Conservation (phyloP, 2,113 vertebrate species). For the Scolopax mira region DNA sequence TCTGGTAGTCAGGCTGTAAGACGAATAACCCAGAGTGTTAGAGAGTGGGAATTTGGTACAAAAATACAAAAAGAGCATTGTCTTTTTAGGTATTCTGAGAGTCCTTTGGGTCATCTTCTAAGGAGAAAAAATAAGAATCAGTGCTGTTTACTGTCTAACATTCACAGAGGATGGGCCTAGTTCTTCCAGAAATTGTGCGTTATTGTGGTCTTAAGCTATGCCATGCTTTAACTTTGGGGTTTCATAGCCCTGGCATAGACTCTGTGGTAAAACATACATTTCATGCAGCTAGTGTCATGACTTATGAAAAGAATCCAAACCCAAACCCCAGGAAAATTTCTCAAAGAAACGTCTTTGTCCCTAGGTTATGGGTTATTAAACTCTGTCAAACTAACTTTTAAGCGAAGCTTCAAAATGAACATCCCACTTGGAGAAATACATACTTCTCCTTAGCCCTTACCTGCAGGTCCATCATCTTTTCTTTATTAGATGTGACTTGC, state of each 20-base stretch:
- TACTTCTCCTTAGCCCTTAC: background rate
- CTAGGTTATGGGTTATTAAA: background rate
- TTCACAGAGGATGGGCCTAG: slow-evolving; percentile 4
- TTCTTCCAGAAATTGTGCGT: slow-evolving; percentile 27
- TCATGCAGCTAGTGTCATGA: slow-evolving; percentile 32
- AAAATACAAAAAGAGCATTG: slow-evolving; percentile 1
- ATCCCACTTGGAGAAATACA: background rate
- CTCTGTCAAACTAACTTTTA: background rate
- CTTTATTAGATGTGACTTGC: background rate
- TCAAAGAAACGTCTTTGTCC: background rate
- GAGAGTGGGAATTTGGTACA: background rate
- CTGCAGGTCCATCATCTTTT: background rate
- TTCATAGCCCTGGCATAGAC: slow-evolving; percentile 31
- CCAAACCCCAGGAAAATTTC: background rate
- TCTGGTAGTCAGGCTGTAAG: background rate
- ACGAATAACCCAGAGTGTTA: background rate
- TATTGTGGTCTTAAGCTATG: slow-evolving; percentile 11
- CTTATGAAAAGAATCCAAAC: background rate
- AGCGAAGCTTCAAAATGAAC: background rate
- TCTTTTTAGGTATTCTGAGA: slow-evolving; percentile 11
- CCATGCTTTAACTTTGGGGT: background rate
- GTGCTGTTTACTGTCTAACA: slow-evolving; percentile 12
- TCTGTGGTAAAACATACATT: slow-evolving; percentile 13
- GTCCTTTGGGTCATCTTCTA: background rate
- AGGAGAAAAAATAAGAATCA: background rate